Conservation (phyloP, 2,113 vertebrate species). For the Rhea pennata region DNA sequence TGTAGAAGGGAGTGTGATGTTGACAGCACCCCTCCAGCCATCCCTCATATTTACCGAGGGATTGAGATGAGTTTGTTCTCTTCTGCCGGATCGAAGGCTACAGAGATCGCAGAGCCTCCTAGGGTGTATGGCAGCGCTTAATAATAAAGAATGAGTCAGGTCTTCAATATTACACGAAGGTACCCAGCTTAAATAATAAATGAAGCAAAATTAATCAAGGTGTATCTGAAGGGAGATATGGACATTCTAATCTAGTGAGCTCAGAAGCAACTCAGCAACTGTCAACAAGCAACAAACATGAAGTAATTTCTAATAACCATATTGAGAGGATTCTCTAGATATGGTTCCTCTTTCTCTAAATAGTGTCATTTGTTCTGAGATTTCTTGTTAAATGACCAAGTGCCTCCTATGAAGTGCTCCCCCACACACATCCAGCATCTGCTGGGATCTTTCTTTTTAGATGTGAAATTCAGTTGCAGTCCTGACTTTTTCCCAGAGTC, state of each 20-base stretch:
- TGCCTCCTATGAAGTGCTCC: not conserved
- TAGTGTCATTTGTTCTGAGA: not conserved
- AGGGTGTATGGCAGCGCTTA: constrained; percentile 32
- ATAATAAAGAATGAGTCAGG: constrained; percentile 59
- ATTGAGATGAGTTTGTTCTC: constrained; percentile 62
- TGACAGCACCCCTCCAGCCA: constrained; percentile 52
- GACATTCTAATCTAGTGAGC: not conserved
- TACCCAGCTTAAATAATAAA: constrained; percentile 49
- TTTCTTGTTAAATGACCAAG: not conserved
- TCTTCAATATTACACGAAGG: constrained; percentile 52
- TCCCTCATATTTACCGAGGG: constrained; percentile 63
- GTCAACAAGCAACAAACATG: not conserved
- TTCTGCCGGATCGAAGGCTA: constrained; percentile 47
- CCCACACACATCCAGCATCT: too few species aligned
- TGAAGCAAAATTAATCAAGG: constrained; percentile 62
- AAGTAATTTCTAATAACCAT: not conserved
- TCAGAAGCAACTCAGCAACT: not conserved
- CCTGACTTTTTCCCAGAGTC: not conserved
- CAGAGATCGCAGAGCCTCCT: constrained; percentile 3
- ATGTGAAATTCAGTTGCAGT: not conserved
- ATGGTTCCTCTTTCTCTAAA: not conserved
- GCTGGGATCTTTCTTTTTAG: not conserved
- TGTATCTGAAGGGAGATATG: not conserved
- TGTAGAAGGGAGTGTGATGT: constrained; percentile 12
- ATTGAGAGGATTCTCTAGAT: not conserved